A percentile compares a stretch with the other conserved stretches of the same genome.
Evolutionary conservation across 2,888 invertebrate genomes (phyloP).

Genomic region (Epinotia bilunana): DNA sequence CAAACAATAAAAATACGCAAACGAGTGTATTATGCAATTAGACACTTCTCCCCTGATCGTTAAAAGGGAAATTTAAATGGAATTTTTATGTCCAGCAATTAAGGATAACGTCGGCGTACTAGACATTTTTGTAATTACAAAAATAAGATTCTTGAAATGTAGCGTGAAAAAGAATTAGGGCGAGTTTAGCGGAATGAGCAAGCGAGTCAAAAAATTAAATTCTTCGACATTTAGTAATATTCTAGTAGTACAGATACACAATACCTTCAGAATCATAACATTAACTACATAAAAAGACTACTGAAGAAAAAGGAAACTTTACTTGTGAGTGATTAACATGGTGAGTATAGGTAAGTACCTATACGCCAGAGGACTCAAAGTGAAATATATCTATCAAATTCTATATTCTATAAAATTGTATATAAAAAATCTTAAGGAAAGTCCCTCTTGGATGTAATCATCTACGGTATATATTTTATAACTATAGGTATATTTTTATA

Average conservation of each 20-base stretch:
- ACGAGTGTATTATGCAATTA: slow-evolving; percentile 85
- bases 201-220: slow-evolving; percentile 5
- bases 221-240: neutral
- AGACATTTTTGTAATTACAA: slow-evolving; percentile 85
- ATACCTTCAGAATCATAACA: neutral
- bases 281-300: neutral
- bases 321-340: no score
- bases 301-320: no score
- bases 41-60: slow-evolving; percentile 83
- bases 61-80: slow-evolving; percentile 85
- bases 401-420: no score
- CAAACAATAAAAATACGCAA: slow-evolving; percentile 84
- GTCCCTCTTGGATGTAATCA: no score
- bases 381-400: no score
- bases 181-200: slow-evolving; percentile 68
- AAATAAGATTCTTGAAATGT: slow-evolving; percentile 85
- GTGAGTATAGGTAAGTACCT: no score
- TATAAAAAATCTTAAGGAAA: no score
- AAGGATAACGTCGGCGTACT: slow-evolving; percentile 84
- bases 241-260: neutral
- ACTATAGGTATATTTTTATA: no score
- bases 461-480: no score
- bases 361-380: no score
- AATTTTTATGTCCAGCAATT: slow-evolving; percentile 85
- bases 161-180: slow-evolving; percentile 84